These are phyloP conservation scores for Ceratotherium simum DNA, from an alignment of 2,113 vertebrate genomes.

Conservation along the genomic window DNA sequence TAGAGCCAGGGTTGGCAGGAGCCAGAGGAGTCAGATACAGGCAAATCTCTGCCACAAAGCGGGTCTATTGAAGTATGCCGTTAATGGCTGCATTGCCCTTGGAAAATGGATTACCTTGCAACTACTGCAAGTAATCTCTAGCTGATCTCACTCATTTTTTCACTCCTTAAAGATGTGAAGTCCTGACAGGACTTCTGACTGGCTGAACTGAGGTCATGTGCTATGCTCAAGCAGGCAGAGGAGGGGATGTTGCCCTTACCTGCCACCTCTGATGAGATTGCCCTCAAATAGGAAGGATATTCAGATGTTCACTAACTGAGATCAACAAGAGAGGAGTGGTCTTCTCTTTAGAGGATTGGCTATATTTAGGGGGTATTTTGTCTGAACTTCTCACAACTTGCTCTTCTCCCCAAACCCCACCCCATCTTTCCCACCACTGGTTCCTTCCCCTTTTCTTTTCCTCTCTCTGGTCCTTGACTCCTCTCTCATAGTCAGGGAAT, in stretches of 20 bases:
- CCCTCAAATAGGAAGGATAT: not conserved
- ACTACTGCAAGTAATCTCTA: not conserved
- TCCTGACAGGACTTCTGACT: not conserved
- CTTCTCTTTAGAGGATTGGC: not conserved
- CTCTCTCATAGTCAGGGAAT: not conserved
- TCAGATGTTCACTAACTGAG: not conserved
- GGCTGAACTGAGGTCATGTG: not conserved
- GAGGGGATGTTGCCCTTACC: accelerated
- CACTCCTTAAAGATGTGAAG: not conserved
- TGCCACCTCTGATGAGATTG: not conserved
- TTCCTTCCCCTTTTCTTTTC: not conserved
- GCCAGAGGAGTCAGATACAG: not conserved
- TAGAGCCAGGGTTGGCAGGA: not conserved
- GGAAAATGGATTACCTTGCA: not conserved
- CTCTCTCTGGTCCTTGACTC: not conserved
- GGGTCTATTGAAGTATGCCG: not conserved
- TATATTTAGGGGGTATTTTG: not conserved
- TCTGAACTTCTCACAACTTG: not conserved
- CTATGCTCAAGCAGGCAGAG: not conserved
- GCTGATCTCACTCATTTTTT: not conserved
- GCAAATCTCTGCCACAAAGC: not conserved
- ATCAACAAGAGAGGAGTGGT: not conserved
- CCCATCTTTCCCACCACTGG: not conserved
- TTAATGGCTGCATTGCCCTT: not conserved
- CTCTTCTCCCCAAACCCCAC: not conserved